These are phyloP conservation scores for Cyprinodon variegatus DNA, from an alignment of 2,113 vertebrate species.

Conservation along the genomic window DNA sequence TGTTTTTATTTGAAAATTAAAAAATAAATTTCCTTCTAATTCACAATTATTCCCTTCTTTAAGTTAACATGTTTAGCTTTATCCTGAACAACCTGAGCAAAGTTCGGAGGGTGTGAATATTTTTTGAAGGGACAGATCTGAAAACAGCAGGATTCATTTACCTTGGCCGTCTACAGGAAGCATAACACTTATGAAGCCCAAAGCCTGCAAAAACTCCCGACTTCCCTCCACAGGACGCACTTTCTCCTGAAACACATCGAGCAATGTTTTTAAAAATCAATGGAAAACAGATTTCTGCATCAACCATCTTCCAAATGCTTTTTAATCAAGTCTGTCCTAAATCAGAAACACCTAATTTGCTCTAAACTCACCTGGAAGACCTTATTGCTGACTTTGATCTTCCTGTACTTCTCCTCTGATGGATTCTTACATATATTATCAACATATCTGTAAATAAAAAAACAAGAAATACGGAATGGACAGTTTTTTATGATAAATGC, in stretches of 20 bases:
- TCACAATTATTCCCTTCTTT: neutral
- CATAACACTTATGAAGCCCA: conserved; percentile 84
- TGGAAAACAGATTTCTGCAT: neutral
- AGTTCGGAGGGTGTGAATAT: neutral
- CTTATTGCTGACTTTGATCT: conserved; percentile 93
- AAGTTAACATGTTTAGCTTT: neutral
- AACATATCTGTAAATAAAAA: conserved; percentile 83
- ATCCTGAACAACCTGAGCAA: too few species aligned
- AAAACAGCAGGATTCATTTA: conserved; percentile 45
- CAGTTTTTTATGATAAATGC: neutral
- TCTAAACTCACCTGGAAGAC: conserved; percentile 87
- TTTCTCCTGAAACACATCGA: conserved; percentile 83
- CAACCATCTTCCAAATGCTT: neutral
- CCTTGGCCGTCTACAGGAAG: conserved; percentile 86
- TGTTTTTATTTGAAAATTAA: neutral
- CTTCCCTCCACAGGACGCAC: conserved; percentile 86
- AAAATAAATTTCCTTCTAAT: neutral
- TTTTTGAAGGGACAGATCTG: neutral
- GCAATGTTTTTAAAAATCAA: neutral
- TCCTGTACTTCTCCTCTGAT: conserved; percentile 91
- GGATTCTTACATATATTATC: conserved; percentile 93
- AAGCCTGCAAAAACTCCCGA: conserved; percentile 87
- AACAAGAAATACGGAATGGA: neutral
- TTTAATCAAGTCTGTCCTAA: neutral
- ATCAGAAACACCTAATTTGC: too few species aligned